Evolutionary conservation across 1,140 invertebrate genomes (phyloP).

Genomic region (Drosophila mojavensis): DNA sequence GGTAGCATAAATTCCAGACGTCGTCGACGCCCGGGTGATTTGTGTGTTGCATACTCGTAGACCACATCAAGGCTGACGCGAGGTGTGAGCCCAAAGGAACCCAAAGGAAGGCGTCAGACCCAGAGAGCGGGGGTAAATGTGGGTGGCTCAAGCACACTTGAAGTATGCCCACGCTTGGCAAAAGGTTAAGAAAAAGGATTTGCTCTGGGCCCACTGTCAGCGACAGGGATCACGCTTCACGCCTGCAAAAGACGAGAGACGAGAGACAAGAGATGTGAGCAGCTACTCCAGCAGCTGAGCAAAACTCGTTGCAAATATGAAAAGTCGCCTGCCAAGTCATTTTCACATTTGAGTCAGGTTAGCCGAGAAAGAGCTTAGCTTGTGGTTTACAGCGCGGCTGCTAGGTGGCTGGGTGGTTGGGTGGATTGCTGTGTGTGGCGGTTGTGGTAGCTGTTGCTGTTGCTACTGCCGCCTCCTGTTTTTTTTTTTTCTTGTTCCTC

Average conservation of each 20-base stretch:
- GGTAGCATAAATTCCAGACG: constrained; percentile 77
- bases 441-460: constrained; percentile 8
- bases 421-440: not conserved
- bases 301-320: constrained; percentile 60
- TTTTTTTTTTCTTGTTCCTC: not conserved
- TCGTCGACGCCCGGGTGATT: constrained; percentile 64
- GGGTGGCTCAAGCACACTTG: constrained; percentile 68
- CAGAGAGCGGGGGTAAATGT: not conserved
- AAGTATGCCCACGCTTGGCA: constrained; percentile 66
- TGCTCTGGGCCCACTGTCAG: constrained; percentile 27
- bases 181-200: constrained; percentile 74
- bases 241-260: constrained; percentile 34
- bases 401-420: constrained; percentile 41
- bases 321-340: constrained; percentile 65
- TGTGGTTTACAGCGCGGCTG: constrained; percentile 41
- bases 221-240: constrained; percentile 37
- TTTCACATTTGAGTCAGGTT: constrained; percentile 54
- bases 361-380: constrained; percentile 24
- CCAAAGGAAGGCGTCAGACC: not conserved
- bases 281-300: not conserved
- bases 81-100: constrained; percentile 20
- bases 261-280: not conserved
- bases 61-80: constrained; percentile 71
- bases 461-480: too few species aligned
- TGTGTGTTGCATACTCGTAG: constrained; percentile 61